A percentile compares a stretch with the other conserved stretches of the same genome.
These are phyloP conservation scores for Apamea crenata DNA, from an alignment of 2,888 invertebrate species.

Conservation along the genomic window DNA sequence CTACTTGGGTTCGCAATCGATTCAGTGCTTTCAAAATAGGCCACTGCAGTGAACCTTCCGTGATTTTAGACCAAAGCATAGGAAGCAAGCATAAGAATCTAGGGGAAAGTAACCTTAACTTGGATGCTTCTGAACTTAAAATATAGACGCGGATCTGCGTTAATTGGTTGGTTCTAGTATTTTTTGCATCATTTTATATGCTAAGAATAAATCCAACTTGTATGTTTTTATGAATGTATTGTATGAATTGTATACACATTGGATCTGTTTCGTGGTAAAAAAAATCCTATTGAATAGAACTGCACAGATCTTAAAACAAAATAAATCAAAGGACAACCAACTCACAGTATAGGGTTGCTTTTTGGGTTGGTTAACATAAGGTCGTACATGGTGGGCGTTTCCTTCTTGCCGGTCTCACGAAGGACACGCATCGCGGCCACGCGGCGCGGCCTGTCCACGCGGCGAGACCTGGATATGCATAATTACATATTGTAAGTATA, in stretches of 20 bases:
- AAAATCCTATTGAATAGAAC: not conserved
- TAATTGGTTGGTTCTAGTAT: too few relatives aligned
- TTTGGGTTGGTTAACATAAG: conserved; percentile 97
- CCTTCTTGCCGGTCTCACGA: conserved; percentile 80
- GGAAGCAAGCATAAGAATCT: too few relatives aligned
- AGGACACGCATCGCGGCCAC: conserved; percentile 80
- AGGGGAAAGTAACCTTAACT: too few relatives aligned
- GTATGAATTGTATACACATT: not conserved
- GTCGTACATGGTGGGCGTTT: conserved; percentile 96
- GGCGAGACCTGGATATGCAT: conserved; percentile 72
- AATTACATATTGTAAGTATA: not conserved
- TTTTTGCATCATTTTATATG: too few relatives aligned
- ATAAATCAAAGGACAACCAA: conserved; percentile 55
- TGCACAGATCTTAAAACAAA: not conserved
- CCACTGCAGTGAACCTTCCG: too few relatives aligned
- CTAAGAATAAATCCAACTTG: too few relatives aligned
- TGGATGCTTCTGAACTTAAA: too few relatives aligned
- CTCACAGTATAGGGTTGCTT: conserved; percentile 93
- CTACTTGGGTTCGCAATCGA: too few relatives aligned
- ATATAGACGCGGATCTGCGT: too few relatives aligned
- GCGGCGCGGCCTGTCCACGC: conserved; percentile 79
- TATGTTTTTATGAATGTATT: too few relatives aligned
- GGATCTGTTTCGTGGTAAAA: not conserved
- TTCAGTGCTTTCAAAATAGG: too few relatives aligned
- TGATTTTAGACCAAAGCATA: too few relatives aligned